Evolutionary conservation across 2,113 vertebrate species (phyloP).

Genomic region (Psammodynastes pulverulentus): DNA sequence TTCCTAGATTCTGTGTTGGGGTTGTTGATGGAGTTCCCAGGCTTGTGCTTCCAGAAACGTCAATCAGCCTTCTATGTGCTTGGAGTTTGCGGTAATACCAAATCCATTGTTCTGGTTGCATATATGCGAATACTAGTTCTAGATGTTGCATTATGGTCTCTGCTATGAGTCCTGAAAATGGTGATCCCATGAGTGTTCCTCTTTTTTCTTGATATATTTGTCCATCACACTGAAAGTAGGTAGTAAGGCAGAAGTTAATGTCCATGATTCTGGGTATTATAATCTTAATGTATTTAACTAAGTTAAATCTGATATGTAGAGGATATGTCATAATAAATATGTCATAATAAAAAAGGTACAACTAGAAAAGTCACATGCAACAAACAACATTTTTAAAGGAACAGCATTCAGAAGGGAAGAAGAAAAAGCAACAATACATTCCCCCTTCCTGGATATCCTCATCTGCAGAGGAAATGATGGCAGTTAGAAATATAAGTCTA

Average conservation of each 20-base stretch:
- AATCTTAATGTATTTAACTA: not conserved
- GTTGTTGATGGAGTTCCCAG: not conserved
- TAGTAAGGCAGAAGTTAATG: not conserved
- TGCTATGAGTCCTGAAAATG: too few relatives aligned
- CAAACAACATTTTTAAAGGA: not conserved
- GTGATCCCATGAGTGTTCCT: too few relatives aligned
- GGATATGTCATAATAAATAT: too few relatives aligned
- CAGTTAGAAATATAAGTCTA: not conserved
- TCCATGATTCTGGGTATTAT: not conserved
- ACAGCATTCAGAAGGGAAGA: not conserved
- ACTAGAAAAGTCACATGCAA: not conserved
- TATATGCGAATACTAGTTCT: too few relatives aligned
- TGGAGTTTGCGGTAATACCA: too few relatives aligned
- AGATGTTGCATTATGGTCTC: too few relatives aligned
- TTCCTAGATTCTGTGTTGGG: not conserved
- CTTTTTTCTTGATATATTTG: not conserved
- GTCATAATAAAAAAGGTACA: not conserved
- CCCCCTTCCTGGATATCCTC: not conserved
- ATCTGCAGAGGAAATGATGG: not conserved
- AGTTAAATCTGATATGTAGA: not conserved
- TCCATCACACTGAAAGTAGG: not conserved
- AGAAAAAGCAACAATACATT: not conserved
- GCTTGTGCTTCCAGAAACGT: not conserved
- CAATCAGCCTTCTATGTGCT: too few relatives aligned
- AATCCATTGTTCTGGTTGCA: too few relatives aligned